A percentile compares a stretch with the other conserved stretches of the same genome.
These are phyloP conservation scores for Lophotis ruficrista DNA, from an alignment of 2,113 vertebrate species.

Conservation along the genomic window DNA sequence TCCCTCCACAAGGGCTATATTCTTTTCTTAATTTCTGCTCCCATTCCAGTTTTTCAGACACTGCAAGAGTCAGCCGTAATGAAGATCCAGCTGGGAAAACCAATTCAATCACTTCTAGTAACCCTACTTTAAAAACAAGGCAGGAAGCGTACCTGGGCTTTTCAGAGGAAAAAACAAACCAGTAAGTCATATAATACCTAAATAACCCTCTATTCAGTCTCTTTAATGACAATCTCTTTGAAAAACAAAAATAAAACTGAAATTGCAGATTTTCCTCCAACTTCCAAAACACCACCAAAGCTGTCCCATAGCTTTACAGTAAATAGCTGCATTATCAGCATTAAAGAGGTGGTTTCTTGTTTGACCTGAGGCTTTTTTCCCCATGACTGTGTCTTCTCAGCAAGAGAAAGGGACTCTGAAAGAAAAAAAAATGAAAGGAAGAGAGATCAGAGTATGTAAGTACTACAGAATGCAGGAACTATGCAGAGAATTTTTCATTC, in stretches of 20 bases:
- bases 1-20: not conserved
- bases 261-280: not conserved
- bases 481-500: not conserved
- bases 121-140: constrained; percentile 9
- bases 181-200: not conserved
- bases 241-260: not conserved
- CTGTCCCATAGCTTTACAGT: not conserved
- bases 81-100: not conserved
- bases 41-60: constrained; percentile 31
- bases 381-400: not conserved
- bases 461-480: not conserved
- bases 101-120: not conserved
- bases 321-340: not conserved
- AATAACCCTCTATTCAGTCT: not conserved
- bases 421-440: not conserved
- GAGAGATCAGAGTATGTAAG: not conserved
- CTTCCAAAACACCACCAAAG: not conserved
- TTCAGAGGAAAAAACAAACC: not conserved
- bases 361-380: not conserved
- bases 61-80: not conserved
- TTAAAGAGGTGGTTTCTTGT: not conserved
- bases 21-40: not conserved
- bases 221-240: not conserved
- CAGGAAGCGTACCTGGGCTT: not conserved
- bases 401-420: not conserved